Base-by-base conservation (phyloP, 2,888 invertebrate species). In the Perithous albicinctus region DNA sequence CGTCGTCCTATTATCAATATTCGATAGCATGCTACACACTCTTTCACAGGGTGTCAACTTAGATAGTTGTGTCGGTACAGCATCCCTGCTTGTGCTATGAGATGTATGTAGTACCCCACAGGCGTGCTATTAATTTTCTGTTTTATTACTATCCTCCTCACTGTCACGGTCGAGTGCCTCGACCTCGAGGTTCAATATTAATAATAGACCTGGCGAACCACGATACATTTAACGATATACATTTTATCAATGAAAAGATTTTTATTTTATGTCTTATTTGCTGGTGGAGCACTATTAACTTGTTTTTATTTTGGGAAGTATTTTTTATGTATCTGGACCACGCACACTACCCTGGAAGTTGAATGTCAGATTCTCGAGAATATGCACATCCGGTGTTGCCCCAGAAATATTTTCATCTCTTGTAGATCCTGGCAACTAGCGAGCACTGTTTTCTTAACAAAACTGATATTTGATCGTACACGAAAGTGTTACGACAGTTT, bases 11-110 rank as follows among this genome's bases (percentile, higher is more conserved):
- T 20, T 75, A 48, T 66, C 56, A 43, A 32, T 43, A 64, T 46
- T 48, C 51, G 54, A 59, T 69, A 38, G 66, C 79, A 26, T 35
- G 20, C 26, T 23, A 61, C 46, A 61, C 46, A 79, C 20, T 79
- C 63, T 43, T 72, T 63, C 56, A 15, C 1, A 26, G 20, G 64
- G 10, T 29, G 51, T 78, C 63, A 78, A 64, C 78, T 73, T 69
- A 48, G 78, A 10, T 46, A 43, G n/a, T 48, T 35, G 26, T 64
- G 61, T 41, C 61, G 35, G 15, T 56, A 41, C 41, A 41, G 56
- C 63, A 72, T 70, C 35, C 26, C 56, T 38, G 23, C 46, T 54
- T 18, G 8, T 41, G 38, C 26, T 29, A n/a, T n/a, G 8, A 18
- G 29, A 20, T 43, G 43, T 56, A 26, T 59, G 48, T 38, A 7